Conservation (phyloP, 2,888 invertebrate species). For the Apocheima hispidaria region DNA sequence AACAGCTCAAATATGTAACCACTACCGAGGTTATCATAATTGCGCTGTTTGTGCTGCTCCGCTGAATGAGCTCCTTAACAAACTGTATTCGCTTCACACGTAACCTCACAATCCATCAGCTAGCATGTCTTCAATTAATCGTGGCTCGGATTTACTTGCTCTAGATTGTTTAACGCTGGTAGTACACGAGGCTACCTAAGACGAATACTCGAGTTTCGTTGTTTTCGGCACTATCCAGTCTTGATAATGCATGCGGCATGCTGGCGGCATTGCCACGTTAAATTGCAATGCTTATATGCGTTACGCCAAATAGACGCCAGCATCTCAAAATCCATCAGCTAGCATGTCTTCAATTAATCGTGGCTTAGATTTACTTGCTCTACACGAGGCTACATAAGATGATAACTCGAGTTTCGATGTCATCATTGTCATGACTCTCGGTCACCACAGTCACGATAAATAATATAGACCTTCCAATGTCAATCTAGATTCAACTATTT, state of each 20-base stretch:
- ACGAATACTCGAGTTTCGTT: background rate
- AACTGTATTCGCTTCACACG: background rate
- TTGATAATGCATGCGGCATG: background rate
- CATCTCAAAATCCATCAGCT: slow-evolving; percentile 12
- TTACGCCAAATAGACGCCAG: too few species aligned
- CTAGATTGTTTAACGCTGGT: slow-evolving; percentile 11
- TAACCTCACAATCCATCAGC: slow-evolving; percentile 16
- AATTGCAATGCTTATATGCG: too few species aligned
- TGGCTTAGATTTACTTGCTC: slow-evolving; percentile 39
- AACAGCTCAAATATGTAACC: too few species aligned
- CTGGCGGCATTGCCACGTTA: too few species aligned
- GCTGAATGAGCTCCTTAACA: too few species aligned
- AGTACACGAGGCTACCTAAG: background rate
- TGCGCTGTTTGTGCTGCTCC: too few species aligned
- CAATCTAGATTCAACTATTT: too few species aligned
- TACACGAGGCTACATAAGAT: background rate
- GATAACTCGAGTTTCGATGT: background rate
- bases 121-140: slow-evolving; percentile 36
- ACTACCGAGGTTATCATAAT: too few species aligned
- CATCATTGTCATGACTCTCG: too few species aligned
- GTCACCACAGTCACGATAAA: too few species aligned
- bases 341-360: slow-evolving; percentile 37
- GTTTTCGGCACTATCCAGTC: background rate
- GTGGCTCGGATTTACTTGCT: slow-evolving; percentile 39
- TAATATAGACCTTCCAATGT: too few species aligned